Evolutionary conservation across 2,888 invertebrate genomes (phyloP), one percentile per base, ranked within the genome.

Genomic region (Drosophila greeni): DNA sequence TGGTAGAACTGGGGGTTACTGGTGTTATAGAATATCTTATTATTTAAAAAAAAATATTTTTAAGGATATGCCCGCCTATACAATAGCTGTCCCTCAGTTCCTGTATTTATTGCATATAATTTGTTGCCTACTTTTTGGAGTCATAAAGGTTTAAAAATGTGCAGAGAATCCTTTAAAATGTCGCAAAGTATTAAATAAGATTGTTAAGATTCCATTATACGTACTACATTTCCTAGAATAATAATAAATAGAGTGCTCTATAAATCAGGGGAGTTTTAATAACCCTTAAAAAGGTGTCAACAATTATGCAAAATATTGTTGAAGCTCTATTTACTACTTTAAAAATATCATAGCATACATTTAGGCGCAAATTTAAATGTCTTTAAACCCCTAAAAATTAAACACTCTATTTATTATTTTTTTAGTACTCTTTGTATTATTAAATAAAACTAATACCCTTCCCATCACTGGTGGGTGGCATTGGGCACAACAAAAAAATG

Each of bases 391-490:
- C 3, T 34, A 14, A n/a, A n/a, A 14, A 34, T n/a, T 34, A 26
- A 26, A 9, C 8, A 34, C 7, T n/a, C 1, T 1, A n/a, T 12
- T 33, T 11, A 34, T n/a, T n/a, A 36, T 36, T 18, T 18, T 6
- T 24, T 24, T 26, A 1, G 5, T 24, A 24, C 24, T 6, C 11
- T 6, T 43, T 16, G 1, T 0, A 26, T 16, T 16, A 1, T 12
- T 18, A 26, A 18, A 18, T 12, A 18, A 18, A 26, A 16, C 3
- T 26, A 34, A 26, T 26, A 54, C 48, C 33, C 12, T 12, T 36
- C 33, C 23, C 24, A 57, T 58, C 57, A 43, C n/a, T 55, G 9
- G 37, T 61, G 60, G 40, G 60, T 40, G 59, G 49, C 51, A 1
- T 23, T 34, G 23, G 16, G 29, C 29, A 31, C 23, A 39, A 18